phyloP scores from a whole-genome alignment of 2,888 invertebrate genomes.

The Ferdinandea cuprea region DNA sequence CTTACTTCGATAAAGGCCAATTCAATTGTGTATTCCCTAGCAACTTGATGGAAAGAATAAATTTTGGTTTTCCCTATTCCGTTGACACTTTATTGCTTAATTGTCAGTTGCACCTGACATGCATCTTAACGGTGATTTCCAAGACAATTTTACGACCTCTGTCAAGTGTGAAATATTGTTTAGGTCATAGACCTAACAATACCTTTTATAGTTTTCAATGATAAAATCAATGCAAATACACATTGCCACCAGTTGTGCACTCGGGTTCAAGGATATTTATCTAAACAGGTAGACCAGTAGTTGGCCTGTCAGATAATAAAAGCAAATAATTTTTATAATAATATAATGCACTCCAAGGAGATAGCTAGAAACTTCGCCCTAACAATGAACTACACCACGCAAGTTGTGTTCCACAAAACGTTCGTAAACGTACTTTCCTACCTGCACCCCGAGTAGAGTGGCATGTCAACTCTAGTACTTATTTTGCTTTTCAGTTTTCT shows the following conservation, averaged over 20 bases:
- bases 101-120: too few species aligned
- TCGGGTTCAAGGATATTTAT: neutral
- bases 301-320: conserved; percentile 1
- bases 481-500: neutral
- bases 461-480: neutral
- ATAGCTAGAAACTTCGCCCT: neutral
- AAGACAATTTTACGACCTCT: neutral
- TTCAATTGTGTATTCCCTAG: too few species aligned
- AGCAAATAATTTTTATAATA: neutral
- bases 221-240: neutral
- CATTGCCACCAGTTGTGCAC: neutral
- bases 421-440: neutral
- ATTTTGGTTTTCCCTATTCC: too few species aligned
- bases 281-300: neutral
- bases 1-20: too few species aligned
- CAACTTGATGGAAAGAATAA: too few species aligned
- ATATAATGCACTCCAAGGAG: neutral
- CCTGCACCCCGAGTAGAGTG: neutral
- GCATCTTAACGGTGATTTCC: too few species aligned
- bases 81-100: too few species aligned
- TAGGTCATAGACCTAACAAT: neutral
- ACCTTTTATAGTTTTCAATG: neutral
- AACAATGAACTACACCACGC: neutral
- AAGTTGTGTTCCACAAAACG: too few species aligned
- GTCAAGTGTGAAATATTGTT: neutral